A percentile compares a stretch with the other conserved stretches of the same genome.
phyloP scores from a whole-genome alignment of 2,113 vertebrate genomes.

The Laticauda laticaudata region DNA sequence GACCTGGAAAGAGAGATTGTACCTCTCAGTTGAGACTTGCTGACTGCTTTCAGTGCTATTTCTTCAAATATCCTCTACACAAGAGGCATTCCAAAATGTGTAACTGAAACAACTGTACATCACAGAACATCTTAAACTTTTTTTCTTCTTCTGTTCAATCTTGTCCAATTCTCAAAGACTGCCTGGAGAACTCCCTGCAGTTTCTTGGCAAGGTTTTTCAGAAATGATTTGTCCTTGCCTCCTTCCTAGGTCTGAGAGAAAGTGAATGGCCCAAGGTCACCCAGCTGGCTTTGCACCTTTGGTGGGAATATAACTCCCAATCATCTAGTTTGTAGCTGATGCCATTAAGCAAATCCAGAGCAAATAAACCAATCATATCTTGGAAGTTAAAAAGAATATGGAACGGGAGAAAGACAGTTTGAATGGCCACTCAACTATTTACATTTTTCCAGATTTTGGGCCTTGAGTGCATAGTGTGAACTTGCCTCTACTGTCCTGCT shows the following conservation, averaged over 20 bases:
- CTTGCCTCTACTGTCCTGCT: conserved; percentile 48
- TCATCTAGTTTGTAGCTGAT: neutral
- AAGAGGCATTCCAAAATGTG: neutral
- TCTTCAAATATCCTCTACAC: neutral
- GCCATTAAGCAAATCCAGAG: neutral
- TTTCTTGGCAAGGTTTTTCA: neutral
- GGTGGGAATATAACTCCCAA: neutral
- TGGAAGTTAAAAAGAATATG: conserved; percentile 32
- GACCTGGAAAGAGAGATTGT: neutral
- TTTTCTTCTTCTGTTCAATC: neutral
- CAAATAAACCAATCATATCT: neutral
- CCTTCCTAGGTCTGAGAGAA: neutral
- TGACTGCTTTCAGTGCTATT: neutral
- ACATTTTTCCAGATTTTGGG: conserved; percentile 61
- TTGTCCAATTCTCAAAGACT: neutral
- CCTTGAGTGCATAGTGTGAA: conserved; percentile 36
- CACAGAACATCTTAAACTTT: neutral
- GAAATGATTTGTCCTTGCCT: neutral
- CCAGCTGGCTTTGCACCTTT: neutral
- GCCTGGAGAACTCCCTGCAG: neutral
- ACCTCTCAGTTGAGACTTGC: neutral
- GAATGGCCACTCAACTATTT: conserved; percentile 36
- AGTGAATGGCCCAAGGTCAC: neutral
- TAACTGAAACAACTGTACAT: neutral
- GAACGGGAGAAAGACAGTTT: neutral